Conservation (phyloP, 2,113 vertebrate species). For the Caretta caretta region DNA sequence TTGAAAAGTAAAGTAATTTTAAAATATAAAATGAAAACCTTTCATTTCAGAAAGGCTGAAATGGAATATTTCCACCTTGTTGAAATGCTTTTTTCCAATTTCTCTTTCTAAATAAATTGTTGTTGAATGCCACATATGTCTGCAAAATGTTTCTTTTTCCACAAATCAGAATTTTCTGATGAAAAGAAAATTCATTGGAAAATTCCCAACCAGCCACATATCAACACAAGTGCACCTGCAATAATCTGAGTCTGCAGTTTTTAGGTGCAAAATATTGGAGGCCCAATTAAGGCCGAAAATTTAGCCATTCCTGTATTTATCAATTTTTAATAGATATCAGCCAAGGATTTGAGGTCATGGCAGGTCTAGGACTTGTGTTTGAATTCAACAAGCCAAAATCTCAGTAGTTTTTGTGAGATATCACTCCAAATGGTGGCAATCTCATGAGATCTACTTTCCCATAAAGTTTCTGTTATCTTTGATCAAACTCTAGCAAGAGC, state of each 20-base stretch:
- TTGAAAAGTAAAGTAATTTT: background rate
- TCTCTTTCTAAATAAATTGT: background rate
- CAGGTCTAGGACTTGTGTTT: background rate
- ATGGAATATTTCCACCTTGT: too few species aligned
- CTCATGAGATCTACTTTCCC: background rate
- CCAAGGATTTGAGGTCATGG: background rate
- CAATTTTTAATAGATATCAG: background rate
- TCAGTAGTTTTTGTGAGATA: background rate
- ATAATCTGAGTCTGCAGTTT: rapidly evolving
- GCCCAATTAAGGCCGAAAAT: rapidly evolving
- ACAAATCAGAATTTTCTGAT: background rate
- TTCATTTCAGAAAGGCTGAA: background rate
- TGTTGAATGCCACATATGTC: background rate
- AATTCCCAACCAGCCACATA: background rate
- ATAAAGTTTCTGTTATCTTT: background rate
- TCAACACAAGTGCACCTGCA: background rate
- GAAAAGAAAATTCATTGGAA: background rate
- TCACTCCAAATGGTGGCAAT: background rate
- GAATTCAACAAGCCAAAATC: background rate
- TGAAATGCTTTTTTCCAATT: background rate
- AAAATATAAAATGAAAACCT: background rate
- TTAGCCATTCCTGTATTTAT: background rate
- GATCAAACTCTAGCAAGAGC: background rate
- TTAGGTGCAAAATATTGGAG: rapidly evolving
- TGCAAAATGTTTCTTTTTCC: background rate